phyloP scores from a whole-genome alignment of 2,113 vertebrate species.

The Neodontobutis hainanensis region DNA sequence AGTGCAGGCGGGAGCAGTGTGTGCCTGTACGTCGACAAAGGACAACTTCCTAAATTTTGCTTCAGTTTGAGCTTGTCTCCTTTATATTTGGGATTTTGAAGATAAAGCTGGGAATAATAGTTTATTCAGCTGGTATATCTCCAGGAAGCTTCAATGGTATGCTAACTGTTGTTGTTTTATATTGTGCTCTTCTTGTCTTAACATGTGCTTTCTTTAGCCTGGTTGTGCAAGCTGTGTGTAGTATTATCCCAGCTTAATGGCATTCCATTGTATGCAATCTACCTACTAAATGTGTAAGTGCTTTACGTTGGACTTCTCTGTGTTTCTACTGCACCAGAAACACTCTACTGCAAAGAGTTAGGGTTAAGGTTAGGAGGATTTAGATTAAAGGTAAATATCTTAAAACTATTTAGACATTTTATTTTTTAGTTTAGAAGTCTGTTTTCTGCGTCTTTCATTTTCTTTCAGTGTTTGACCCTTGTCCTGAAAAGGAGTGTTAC shows the following conservation, averaged over 20 bases:
- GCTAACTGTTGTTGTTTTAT: neutral
- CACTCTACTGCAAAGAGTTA: too few species aligned
- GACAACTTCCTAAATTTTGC: neutral
- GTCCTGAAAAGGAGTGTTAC: slow-evolving; percentile 18
- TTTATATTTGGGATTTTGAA: neutral
- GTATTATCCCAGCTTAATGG: neutral
- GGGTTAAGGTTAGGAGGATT: too few species aligned
- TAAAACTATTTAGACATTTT: too few species aligned
- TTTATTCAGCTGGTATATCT: slow-evolving; percentile 15
- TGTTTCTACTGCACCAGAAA: neutral
- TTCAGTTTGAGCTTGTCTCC: neutral
- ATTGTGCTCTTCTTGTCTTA: slow-evolving; percentile 20
- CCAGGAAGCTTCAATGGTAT: slow-evolving; percentile 57
- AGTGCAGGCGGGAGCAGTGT: neutral
- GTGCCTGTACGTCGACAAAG: neutral
- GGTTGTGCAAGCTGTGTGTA: neutral
- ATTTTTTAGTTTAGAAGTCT: neutral
- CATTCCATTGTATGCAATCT: neutral
- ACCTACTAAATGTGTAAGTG: neutral
- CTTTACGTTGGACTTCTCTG: neutral
- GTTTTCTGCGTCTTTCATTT: neutral
- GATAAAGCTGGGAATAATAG: neutral
- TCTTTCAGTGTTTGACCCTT: slow-evolving; percentile 22
- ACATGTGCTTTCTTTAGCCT: slow-evolving; percentile 17
- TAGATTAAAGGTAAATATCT: too few species aligned